Base-by-base conservation (phyloP, 2,113 vertebrate genomes). In the Syrrhaptes paradoxus region DNA sequence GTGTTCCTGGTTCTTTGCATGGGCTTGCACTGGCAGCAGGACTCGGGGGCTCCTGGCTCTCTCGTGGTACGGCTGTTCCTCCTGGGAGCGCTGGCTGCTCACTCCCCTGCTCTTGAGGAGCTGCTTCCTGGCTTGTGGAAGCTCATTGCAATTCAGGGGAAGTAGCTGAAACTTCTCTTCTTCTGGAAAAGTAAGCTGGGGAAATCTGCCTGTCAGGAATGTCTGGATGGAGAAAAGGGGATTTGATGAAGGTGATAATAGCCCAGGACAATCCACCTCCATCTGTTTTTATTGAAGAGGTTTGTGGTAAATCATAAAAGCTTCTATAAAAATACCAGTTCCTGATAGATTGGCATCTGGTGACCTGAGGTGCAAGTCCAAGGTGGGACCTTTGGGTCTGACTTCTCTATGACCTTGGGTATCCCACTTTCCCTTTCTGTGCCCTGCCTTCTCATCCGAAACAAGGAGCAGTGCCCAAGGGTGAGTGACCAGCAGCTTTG, bases 121-220 rank as follows among this genome's bases (percentile, higher is more conserved):
- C 61, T n/a, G 26, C 61, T 84, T 32, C 38, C 29, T 63, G 57
- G 62, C 46, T 34, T 34, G 36, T 54, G 51, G 66, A 66, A 95
- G n/a, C 81, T 93, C 72, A 89, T 87, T 95, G 82, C 43, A 21
- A 96, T 95, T 95, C 94, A 91, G 46, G 38, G 68, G 59, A 84
- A 77, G 67, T 83, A 83, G 89, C 62, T 76, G 62, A 55, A 83
- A 65, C 32, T 79, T 89, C 14, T 77, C 17, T 88, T 86, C 73
- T 83, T 54, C n/a, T 67, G 84, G 41, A 71, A 96, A 94, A 92
- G 86, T 92, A 94, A 91, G 89, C 93, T 46, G 1, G 63, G 49
- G 46, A 82, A 90, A 76, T 90, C 79, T 85, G 63, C 68, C 73
- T 89, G 58, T 93, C 71, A 59, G 71, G 71, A 67, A 66, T 68